Conservation (phyloP, 2,113 vertebrate genomes). For the Marmota monax region DNA sequence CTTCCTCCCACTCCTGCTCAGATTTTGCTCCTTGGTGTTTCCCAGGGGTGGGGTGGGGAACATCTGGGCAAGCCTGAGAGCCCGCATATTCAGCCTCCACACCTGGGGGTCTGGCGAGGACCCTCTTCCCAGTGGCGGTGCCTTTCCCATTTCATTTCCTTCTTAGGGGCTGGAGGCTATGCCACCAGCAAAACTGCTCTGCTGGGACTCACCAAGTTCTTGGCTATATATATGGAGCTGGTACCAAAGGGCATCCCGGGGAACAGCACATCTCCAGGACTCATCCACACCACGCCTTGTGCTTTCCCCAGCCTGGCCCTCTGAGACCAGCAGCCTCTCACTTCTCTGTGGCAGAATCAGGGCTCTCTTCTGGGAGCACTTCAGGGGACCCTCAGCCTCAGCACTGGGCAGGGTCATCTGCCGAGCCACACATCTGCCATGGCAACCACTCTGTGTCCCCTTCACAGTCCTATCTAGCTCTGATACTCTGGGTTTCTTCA, state of each 20-base stretch:
- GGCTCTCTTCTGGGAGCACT: background rate
- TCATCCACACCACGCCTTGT: slow-evolving; percentile 70
- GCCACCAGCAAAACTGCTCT: slow-evolving; percentile 90
- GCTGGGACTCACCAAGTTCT: slow-evolving; percentile 87
- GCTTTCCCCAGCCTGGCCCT: background rate
- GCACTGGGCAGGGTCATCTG: background rate
- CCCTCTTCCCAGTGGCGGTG: background rate
- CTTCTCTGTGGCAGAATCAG: background rate
- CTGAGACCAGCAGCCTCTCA: background rate
- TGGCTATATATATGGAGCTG: slow-evolving; percentile 86
- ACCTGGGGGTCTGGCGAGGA: background rate
- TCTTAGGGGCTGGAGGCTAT: slow-evolving; percentile 87
- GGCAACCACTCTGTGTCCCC: background rate
- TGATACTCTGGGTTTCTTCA: background rate
- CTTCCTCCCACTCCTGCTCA: background rate
- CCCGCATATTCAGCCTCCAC: background rate
- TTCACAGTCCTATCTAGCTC: background rate
- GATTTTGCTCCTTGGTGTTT: background rate
- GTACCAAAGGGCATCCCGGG: slow-evolving; percentile 86
- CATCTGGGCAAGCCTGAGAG: background rate
- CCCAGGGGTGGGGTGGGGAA: background rate
- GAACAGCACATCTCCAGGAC: slow-evolving; percentile 89
- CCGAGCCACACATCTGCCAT: background rate
- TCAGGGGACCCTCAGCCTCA: background rate
- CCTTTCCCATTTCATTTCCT: background rate